Evolutionary conservation across 2,113 vertebrate genomes (phyloP), one percentile per base, ranked within the genome.

Genomic region (Deroptyus accipitrinus): DNA sequence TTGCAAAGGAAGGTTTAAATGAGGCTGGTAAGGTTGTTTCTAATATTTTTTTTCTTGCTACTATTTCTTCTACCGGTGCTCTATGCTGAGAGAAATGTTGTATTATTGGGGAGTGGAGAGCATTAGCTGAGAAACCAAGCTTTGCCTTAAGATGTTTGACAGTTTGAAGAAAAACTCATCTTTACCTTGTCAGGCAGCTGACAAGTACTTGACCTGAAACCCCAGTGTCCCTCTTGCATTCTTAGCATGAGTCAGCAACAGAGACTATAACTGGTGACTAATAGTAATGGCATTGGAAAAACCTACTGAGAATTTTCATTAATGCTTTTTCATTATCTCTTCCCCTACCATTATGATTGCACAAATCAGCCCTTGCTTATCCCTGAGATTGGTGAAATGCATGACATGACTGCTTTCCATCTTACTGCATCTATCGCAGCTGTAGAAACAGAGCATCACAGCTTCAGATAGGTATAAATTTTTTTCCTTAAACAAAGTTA

Each of bases 201-300:
- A 86, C 79, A 95, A 74, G 49, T 84, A 42, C 61, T 93, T 94
- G 76, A 97, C 83, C 73, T 94, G 92, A 92, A 93, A 68, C 22
- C 13, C 20, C n/a, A 8, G 33, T 86, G n/a, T 33, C 83, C 59
- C 39, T 11, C 25, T 86, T 88, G 69, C 44, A 70, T 88, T 94
- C 51, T 75, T 86, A 76, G 23, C 1, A 2, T 79, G 74, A 90
- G 62, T 92, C 90, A 89, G 70, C 77, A 90, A 44, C 39, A 85
- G 52, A 85, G 62, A 30, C 35, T 76, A 18, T 86, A 84, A 80
- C 35, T 73, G 49, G 59, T 8, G 48, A 68, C 55, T 86, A 79
- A 28, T 62, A 90, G 77, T 64, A 82, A 49, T 37, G 10, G 22
- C 41, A 85, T 16, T 2, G 3, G 49, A 77, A 77, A 85, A 91